Evolutionary conservation across 1,140 invertebrate genomes (phyloP).

Genomic region (Diprion similis): DNA sequence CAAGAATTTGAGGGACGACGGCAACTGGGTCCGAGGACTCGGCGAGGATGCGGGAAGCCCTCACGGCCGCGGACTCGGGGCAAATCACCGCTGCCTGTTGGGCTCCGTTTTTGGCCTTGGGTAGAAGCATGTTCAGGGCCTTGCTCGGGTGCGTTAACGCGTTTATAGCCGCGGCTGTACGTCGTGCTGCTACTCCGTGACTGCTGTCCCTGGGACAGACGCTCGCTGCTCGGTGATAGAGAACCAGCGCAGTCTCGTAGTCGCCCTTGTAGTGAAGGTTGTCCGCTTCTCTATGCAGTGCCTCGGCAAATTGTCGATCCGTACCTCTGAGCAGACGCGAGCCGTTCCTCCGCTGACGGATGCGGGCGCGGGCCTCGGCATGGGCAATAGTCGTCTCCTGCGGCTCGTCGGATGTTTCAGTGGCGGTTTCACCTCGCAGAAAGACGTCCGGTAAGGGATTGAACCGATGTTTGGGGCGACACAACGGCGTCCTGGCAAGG

Average conservation of each 20-base stretch:
- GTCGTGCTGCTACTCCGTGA: slow-evolving; percentile 36
- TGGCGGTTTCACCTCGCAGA: background rate
- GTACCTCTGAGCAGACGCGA: slow-evolving; percentile 9
- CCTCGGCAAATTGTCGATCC: slow-evolving; percentile 34
- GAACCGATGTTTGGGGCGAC: background rate
- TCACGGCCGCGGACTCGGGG: slow-evolving; percentile 27
- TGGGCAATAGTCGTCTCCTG: slow-evolving; percentile 12
- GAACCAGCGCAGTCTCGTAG: slow-evolving; percentile 49
- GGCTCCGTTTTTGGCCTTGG: slow-evolving; percentile 4
- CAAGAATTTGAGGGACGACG: slow-evolving; percentile 35
- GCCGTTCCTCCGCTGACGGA: background rate
- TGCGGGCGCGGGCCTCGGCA: slow-evolving; percentile 17
- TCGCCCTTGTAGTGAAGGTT: slow-evolving; percentile 42
- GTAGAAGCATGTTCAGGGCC: slow-evolving; percentile 12
- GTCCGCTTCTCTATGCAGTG: slow-evolving; percentile 46
- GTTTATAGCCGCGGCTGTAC: slow-evolving; percentile 40
- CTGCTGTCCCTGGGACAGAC: slow-evolving; percentile 38
- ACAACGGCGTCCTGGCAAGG: background rate
- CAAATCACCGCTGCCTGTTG: slow-evolving; percentile 25
- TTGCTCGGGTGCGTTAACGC: slow-evolving; percentile 32
- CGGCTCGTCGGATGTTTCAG: slow-evolving; percentile 14
- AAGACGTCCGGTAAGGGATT: background rate
- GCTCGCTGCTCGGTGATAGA: slow-evolving; percentile 47
- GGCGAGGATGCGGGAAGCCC: slow-evolving; percentile 24
- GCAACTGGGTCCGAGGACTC: slow-evolving; percentile 24